Percentiles rank a stretch among this genome's conserved stretches.
Evolutionary conservation across 53 echinoderm and acorn worm species (phyloP).

Genomic region (Paracentrotus lividus): DNA sequence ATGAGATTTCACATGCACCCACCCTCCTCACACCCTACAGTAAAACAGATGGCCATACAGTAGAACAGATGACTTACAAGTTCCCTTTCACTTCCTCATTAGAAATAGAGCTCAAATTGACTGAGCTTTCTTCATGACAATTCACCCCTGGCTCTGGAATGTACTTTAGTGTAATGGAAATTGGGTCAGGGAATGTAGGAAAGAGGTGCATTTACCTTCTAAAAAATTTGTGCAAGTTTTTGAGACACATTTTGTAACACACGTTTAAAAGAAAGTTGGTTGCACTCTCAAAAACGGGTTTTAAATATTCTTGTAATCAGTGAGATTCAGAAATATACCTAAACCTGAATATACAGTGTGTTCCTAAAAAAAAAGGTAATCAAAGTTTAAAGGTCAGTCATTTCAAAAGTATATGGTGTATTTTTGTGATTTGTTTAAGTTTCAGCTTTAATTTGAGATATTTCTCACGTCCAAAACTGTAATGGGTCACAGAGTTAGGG

Average conservation of each 20-base stretch:
- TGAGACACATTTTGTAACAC: not conserved
- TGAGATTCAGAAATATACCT: too few species aligned
- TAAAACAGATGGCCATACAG: slow-evolving; percentile 15
- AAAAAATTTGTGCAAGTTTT: not conserved
- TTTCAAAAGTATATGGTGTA: too few species aligned
- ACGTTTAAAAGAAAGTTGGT: not conserved
- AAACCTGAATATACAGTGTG: not conserved
- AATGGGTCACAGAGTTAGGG: too few species aligned
- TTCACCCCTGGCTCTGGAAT: not conserved
- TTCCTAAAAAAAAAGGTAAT: too few species aligned
- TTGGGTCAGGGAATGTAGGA: not conserved
- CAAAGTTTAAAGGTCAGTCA: too few species aligned
- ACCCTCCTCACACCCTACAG: slow-evolving; percentile 26
- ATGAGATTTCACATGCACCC: not conserved
- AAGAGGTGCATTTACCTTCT: not conserved
- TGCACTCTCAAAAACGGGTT: not conserved
- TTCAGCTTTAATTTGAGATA: too few species aligned
- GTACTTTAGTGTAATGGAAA: not conserved
- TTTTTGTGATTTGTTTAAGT: too few species aligned
- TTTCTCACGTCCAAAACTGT: too few species aligned
- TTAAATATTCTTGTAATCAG: not conserved
- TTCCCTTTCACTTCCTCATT: not conserved
- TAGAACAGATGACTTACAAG: not conserved
- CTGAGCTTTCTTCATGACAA: not conserved
- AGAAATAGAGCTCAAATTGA: not conserved